A percentile compares a stretch with the other conserved stretches of the same genome.
Conservation (phyloP, 1,140 invertebrate genomes). For the Brachionus asplanchnoidis region DNA sequence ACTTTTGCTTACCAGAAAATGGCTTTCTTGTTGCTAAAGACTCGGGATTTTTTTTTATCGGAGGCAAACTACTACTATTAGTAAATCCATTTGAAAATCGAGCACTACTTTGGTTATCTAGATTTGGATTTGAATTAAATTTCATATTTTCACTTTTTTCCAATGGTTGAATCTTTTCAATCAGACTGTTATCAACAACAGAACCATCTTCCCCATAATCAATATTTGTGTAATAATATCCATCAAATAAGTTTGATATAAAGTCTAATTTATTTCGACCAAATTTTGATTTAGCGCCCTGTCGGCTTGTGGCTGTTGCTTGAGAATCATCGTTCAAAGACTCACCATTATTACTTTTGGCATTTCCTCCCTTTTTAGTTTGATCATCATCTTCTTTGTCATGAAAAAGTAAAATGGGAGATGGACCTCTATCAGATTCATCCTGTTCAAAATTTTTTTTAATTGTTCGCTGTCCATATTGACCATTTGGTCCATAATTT, state of each 20-base stretch:
- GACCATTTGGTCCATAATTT: not conserved
- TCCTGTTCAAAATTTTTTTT: not conserved
- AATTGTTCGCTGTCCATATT: not conserved
- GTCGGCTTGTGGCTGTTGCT: not conserved
- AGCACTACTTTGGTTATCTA: not conserved
- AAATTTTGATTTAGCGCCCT: not conserved
- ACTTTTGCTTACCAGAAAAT: not conserved
- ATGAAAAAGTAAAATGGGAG: not conserved
- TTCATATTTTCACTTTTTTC: not conserved
- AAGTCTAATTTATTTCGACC: constrained; percentile 20
- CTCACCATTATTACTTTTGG: not conserved
- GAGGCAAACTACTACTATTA: not conserved
- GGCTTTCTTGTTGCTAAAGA: not conserved
- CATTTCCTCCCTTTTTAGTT: not conserved
- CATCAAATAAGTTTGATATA: constrained; percentile 33
- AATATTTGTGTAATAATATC: constrained; percentile 29
- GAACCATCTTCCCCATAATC: not conserved
- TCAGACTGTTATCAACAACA: not conserved
- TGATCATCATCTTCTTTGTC: not conserved
- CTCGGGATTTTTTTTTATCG: not conserved
- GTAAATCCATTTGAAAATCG: not conserved
- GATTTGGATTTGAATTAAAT: not conserved
- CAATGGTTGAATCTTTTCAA: not conserved
- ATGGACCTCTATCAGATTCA: not conserved
- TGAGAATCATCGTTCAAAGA: not conserved